Evolutionary conservation across 2,797 vertebrate genomes (phyloP), one percentile per base, ranked within the genome.

Genomic region (Xiphophorus birchmanni): DNA sequence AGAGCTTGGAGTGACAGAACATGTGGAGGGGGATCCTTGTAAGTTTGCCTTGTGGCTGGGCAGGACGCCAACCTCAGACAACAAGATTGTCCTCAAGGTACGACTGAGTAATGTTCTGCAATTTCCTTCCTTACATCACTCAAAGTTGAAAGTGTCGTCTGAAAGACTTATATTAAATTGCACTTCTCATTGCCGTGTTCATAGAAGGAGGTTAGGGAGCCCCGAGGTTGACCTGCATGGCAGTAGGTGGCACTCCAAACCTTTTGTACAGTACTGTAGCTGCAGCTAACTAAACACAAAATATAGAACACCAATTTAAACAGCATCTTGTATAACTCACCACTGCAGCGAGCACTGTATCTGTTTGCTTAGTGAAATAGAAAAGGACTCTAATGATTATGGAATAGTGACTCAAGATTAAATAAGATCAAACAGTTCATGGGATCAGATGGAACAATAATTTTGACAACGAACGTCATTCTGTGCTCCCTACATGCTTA

Each of bases 71-170:
- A 98, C 98, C 79, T 99, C 98, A 56, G 99, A 99, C 94, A 99
- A 99, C 94, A 99, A 99, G 95, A 99, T 99, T 75, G 98, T 99
- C 83, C 97, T 99, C 42, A 99, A 99, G 98, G 98, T 99, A 96
- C 10, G 1, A 60, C 75, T 3, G 77, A 77, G 11, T 21, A 56
- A 11, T 56, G 5, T 32, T 72, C n/a, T 29, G 1, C 75, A 18
- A n/a, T 0, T n/a, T 40, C 9, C 67, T 44, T 44, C 56, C 3
- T 69, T 40, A 42, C 1, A 42, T 23, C 21, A 42, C 37, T 42
- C 37, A 42, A 42, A 71, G 11, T 44, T 44, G 18, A 42, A 71
- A 17, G 37, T 42, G 37, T 4, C 5, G 10, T 71, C 26, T 13
- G 26, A 45, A 44, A 71, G 40, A 13, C 15, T 45, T 71, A 7